Base-by-base conservation (phyloP, 2,797 vertebrate species). In the Anisognathus igniventris region DNA sequence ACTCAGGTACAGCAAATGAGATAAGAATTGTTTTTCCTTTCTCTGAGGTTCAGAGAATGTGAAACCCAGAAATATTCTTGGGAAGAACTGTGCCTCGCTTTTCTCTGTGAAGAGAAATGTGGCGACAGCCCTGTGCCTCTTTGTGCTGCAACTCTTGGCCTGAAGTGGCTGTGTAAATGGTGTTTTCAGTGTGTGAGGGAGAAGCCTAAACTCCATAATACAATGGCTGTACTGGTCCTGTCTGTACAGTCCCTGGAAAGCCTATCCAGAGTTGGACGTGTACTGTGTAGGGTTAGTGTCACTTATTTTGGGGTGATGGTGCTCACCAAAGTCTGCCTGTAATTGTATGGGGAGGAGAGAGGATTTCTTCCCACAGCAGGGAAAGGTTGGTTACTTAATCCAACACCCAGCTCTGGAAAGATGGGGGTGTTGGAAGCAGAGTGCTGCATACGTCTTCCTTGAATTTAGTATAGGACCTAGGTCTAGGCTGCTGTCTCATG, bases 361-460 rank as follows among this genome's bases (percentile, higher is more conserved):
- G 48, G 8, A 7, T 74, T 80, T 70, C 9, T 60, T 33, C 31
- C 8, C 2, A 2, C 24, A 25, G 62, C 14, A 33, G 27, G 13
- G 17, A 28, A 25, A 5, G 19, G 31, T 37, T 3, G 9, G 27
- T 68, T 45, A 5, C 48, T 40, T 73, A 10, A 35, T 62, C 50
- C 2, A 25, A 2, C 9, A 18, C 9, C 7, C 37, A 33, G 10
- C 23, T 51, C 42, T 57, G 44, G 27, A 37, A 50, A 7, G 45
- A 13, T 12, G 28, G 18, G 13, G 13, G 30, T 35, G 42, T 40
- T 0, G 4, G 20, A 19, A 62, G 40, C 16, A 6, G 20, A 25
- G 25, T 23, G 50, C 66, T 81, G 22, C 33, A 4, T 57, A 6
- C 0, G 0, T 23, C 27, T 40, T 14, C 24, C 54, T 60, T 31